Percentiles rank a stretch among this genome's conserved stretches.
Conservation (phyloP, 1,140 invertebrate species). For the Lasioglossum albipes region DNA sequence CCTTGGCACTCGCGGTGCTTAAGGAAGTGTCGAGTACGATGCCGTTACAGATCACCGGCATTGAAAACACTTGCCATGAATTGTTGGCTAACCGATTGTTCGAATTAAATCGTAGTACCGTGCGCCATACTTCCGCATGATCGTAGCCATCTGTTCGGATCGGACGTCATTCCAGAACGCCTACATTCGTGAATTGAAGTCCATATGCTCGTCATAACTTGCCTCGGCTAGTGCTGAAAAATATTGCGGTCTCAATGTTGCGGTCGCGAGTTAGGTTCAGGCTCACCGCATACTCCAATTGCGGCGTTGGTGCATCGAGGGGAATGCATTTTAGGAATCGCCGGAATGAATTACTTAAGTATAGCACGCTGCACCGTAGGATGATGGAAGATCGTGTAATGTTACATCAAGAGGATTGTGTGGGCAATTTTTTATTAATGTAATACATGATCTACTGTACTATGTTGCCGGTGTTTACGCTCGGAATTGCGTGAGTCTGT, state of each 20-base stretch:
- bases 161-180: conserved; percentile 20
- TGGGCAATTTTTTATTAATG: not conserved
- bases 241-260: conserved; percentile 45
- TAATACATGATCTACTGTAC: not conserved
- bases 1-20: not conserved
- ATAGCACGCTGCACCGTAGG: not conserved
- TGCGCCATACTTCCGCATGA: conserved; percentile 24
- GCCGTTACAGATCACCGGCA: conserved; percentile 26
- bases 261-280: conserved; percentile 3
- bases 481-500: not conserved
- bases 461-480: not conserved
- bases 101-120: conserved; percentile 18
- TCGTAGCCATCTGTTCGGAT: conserved; percentile 8
- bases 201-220: conserved; percentile 32
- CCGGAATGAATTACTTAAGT: not conserved
- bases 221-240: conserved; percentile 18
- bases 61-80: conserved; percentile 36
- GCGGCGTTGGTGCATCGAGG: not conserved
- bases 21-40: conserved; percentile 6
- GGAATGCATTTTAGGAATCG: conserved; percentile 22
- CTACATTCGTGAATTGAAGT: conserved; percentile 38
- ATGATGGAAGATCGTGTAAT: not conserved
- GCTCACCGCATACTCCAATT: not conserved
- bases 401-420: not conserved
- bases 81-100: conserved; percentile 34